These are phyloP conservation scores for Oligia strigilis DNA, from an alignment of 2,888 invertebrate genomes.

Conservation along the genomic window DNA sequence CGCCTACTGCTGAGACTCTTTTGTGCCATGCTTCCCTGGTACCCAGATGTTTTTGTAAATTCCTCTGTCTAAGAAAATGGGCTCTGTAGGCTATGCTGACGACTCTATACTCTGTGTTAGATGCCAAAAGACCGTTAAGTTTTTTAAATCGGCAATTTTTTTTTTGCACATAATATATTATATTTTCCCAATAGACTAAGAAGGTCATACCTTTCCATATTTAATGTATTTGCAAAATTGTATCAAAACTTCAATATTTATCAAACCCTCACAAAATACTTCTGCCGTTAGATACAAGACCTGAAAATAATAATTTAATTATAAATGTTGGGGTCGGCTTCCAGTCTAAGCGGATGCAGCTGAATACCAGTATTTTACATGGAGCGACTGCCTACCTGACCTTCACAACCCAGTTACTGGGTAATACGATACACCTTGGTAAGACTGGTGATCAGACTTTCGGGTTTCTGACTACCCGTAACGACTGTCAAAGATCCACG, in stretches of 20 bases:
- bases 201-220: neutral
- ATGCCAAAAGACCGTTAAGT: no score
- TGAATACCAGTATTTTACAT: no score
- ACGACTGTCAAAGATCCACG: neutral
- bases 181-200: neutral
- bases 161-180: neutral
- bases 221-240: neutral
- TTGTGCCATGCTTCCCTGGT: no score
- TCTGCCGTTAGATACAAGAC: constrained; percentile 4
- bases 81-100: no score
- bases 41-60: no score
- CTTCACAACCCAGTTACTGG: neutral
- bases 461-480: no score
- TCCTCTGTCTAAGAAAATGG: no score
- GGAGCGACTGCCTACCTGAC: neutral
- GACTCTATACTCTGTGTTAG: no score
- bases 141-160: no score
- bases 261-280: neutral
- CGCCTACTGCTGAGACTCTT: no score
- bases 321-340: neutral
- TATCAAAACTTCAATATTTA: constrained; percentile 12
- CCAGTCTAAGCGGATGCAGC: neutral
- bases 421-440: neutral
- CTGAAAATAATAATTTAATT: constrained; percentile 4
- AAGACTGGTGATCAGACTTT: neutral